Conservation (phyloP, 2,888 invertebrate genomes). For the Taphrorychus bicolor region DNA sequence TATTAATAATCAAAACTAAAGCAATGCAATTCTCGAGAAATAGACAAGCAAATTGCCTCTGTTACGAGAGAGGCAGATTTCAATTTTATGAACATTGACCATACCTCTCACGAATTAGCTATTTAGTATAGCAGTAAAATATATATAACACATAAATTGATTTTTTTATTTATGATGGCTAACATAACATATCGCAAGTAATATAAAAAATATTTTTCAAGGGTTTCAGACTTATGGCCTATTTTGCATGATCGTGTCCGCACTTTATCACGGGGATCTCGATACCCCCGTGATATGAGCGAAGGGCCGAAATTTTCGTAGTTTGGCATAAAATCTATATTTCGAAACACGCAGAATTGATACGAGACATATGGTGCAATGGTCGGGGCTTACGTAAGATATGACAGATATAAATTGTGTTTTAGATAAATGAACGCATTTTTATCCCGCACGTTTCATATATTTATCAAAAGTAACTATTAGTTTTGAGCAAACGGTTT, state of each 20-base stretch:
- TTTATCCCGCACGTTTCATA: conserved; percentile 21
- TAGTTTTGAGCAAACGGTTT: conserved; percentile 13
- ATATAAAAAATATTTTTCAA: conserved; percentile 23
- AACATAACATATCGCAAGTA: conserved; percentile 16
- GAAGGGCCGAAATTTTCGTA: conserved; percentile 29
- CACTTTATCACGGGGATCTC: conserved; percentile 31
- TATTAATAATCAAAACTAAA: no score
- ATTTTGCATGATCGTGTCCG: conserved; percentile 30
- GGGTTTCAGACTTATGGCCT: conserved; percentile 21
- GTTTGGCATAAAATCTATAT: conserved; percentile 45
- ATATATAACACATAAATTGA: no score
- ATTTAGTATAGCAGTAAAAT: no score
- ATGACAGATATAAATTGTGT: conserved; percentile 33
- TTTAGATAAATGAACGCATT: conserved; percentile 31
- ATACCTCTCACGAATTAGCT: no score
- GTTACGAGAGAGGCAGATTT: no score
- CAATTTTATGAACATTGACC: no score
- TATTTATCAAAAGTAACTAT: conserved; percentile 22
- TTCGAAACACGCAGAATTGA: conserved; percentile 42
- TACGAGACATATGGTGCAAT: conserved; percentile 32
- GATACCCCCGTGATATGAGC: conserved; percentile 28
- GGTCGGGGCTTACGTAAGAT: conserved; percentile 27
- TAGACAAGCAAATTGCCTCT: no score
- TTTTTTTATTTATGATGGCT: not conserved
- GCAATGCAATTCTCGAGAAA: no score